phyloP scores from a whole-genome alignment of 2,888 invertebrate species.

The Ennomos erosarius region DNA sequence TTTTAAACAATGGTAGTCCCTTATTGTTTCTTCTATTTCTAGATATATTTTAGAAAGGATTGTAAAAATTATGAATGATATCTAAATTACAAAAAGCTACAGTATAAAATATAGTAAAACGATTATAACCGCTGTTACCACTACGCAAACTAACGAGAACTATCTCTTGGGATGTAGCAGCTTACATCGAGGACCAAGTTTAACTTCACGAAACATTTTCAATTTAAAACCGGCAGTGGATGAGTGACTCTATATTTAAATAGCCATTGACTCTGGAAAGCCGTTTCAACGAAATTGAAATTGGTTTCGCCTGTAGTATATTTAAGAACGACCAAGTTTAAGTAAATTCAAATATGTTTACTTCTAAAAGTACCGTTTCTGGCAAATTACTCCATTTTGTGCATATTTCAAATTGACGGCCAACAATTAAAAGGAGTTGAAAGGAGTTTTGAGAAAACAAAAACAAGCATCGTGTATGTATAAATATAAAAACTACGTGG shows the following conservation, averaged over 20 bases:
- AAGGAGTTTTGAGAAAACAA: too few species aligned
- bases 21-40: not conserved
- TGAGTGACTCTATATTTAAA: slow-evolving; percentile 11
- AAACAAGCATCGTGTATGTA: too few species aligned
- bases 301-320: slow-evolving; percentile 13
- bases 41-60: too few species aligned
- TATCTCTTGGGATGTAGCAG: slow-evolving; percentile 40
- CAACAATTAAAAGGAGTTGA: too few species aligned
- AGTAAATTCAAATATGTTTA: slow-evolving; percentile 21
- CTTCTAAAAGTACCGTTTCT: slow-evolving; percentile 3
- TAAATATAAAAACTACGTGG: too few species aligned
- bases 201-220: slow-evolving; percentile 35
- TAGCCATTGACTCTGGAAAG: not conserved
- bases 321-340: slow-evolving; percentile 16
- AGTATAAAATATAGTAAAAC: slow-evolving; percentile 31
- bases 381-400: too few species aligned
- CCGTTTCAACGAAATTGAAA: slow-evolving; percentile 16
- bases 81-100: slow-evolving; percentile 12
- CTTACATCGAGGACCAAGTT: slow-evolving; percentile 37
- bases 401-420: too few species aligned
- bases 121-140: slow-evolving; percentile 37
- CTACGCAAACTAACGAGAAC: slow-evolving; percentile 31
- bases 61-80: not conserved
- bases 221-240: slow-evolving; percentile 33
- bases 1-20: too few species aligned